Base-by-base conservation (phyloP, 2,113 vertebrate genomes). In the Pseudopipra pipra region DNA sequence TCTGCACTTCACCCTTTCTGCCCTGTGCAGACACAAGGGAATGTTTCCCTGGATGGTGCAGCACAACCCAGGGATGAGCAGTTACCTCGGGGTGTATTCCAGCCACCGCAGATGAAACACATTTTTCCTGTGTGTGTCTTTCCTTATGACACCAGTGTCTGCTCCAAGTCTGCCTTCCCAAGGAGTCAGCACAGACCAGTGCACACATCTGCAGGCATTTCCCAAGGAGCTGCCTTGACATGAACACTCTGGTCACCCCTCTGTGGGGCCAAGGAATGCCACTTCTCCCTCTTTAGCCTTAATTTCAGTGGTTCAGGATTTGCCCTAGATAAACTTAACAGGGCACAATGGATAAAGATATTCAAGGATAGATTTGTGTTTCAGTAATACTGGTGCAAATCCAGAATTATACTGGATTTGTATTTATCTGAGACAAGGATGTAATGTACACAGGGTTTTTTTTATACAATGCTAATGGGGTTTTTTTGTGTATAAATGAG, bases 351-450 rank as follows among this genome's bases (percentile, higher is more conserved):
- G 87, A 88, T 95, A 90, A 93, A 80, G 71, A 74, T 44, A 66
- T n/a, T 77, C 91, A 88, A 70, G 75, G 82, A 49, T 35, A 94
- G 79, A 87, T 92, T 56, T 85, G 37, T 4, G 6, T 51, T 77
- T 75, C 70, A 30, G 76, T 93, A 89, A 96, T 89, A 35, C 35
- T 62, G 39, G 62, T 65, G 81, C 74, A 95, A 96, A 95, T 92
- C 87, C 88, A 92, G 95, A 93, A 90, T 96, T 92, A 89, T 77
- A 68, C 56, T 71, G 93, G 87, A 86, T 94, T 97, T 92, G 33
- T 67, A 47, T 87, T 94, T 87, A 80, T 77, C 75, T 71, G 79
- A 88, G 75, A 66, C 27, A 55, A 63, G 63, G 55, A 79, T 25
- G 75, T 80, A 90, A 84, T 3, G 2, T 43, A 87, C 71, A 47